Evolutionary conservation across 2,797 vertebrate species (phyloP).

Genomic region (Triplophysa yarkandensis): DNA sequence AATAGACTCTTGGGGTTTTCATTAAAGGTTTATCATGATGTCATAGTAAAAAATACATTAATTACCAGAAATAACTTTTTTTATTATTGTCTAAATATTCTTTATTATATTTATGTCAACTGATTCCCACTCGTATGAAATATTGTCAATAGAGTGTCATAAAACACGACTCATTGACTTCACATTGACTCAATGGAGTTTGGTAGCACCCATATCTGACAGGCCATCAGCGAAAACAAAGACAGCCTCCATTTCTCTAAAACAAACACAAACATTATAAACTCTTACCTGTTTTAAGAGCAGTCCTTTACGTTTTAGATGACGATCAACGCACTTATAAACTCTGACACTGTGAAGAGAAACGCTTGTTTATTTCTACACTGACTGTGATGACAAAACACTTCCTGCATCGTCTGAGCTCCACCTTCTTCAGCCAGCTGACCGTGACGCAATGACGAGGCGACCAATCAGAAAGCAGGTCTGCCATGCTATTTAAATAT

Average conservation of each 20-base stretch:
- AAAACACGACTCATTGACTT: background rate
- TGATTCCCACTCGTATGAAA: too few relatives aligned
- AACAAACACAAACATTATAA: background rate
- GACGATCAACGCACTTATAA: constrained; percentile 58
- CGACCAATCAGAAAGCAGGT: background rate
- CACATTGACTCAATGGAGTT: background rate
- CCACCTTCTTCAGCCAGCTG: constrained; percentile 24
- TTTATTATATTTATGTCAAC: too few relatives aligned
- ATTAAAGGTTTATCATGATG: too few relatives aligned
- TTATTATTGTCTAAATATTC: too few relatives aligned
- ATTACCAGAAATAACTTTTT: too few relatives aligned
- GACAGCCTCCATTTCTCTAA: background rate
- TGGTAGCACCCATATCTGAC: constrained; percentile 20
- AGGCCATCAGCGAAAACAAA: constrained; percentile 27
- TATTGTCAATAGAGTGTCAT: too few relatives aligned
- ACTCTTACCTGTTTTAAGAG: constrained; percentile 20
- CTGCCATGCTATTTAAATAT: too few relatives aligned
- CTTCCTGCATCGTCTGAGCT: constrained; percentile 17
- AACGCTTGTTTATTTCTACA: constrained; percentile 1
- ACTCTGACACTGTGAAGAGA: background rate
- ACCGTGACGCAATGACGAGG: background rate
- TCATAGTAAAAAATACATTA: too few relatives aligned
- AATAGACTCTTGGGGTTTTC: too few relatives aligned
- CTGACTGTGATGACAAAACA: background rate
- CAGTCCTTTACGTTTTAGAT: background rate